These are phyloP conservation scores for Lucilia sericata DNA, from an alignment of 1,140 invertebrate genomes.

Conservation along the genomic window DNA sequence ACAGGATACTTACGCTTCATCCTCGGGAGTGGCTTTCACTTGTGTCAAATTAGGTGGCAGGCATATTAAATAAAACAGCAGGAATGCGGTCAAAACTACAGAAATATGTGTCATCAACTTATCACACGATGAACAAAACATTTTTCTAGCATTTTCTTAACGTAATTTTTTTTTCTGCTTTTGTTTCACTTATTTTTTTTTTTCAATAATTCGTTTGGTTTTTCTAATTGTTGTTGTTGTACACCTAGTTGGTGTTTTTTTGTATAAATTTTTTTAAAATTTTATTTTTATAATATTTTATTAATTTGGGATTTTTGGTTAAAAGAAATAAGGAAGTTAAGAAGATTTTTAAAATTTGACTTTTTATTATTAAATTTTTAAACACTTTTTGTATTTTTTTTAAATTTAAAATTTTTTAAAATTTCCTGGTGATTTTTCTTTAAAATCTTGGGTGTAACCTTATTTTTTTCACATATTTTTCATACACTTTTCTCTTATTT, in stretches of 20 bases:
- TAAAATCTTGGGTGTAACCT: background rate
- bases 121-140: constrained; percentile 64
- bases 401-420: no score
- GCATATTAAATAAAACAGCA: constrained; percentile 60
- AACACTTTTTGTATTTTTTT: no score
- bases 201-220: background rate
- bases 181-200: background rate
- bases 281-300: no score
- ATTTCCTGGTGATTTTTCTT: background rate
- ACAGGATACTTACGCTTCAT: constrained; percentile 63
- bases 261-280: no score
- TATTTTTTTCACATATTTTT: background rate
- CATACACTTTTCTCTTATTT: background rate
- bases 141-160: constrained; percentile 66
- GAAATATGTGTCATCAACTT: constrained; percentile 68
- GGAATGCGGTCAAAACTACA: constrained; percentile 67
- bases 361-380: no score
- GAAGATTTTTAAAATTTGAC: no score
- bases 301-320: no score
- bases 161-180: constrained; percentile 22
- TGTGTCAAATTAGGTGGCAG: constrained; percentile 53
- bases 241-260: no score
- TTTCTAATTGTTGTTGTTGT: background rate
- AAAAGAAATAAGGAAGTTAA: no score
- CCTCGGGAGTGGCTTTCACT: constrained; percentile 62